A percentile compares a stretch with the other conserved stretches of the same genome.
These are phyloP conservation scores for Falcaria lacertinaria DNA, from an alignment of 2,888 invertebrate species.

Conservation along the genomic window DNA sequence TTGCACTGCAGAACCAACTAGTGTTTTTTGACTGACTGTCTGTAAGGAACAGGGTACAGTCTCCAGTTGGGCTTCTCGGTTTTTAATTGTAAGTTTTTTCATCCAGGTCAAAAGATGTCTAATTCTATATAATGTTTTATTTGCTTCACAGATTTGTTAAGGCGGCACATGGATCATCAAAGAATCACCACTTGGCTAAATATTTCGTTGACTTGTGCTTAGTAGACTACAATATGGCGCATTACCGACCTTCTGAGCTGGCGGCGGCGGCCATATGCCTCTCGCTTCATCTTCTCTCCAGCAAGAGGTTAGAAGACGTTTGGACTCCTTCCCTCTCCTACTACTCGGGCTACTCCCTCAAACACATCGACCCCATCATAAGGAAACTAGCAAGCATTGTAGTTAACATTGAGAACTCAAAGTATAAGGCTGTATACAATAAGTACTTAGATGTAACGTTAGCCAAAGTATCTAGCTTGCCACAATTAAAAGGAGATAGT, in stretches of 20 bases:
- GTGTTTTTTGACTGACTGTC: no score
- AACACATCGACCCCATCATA: slow-evolving; percentile 84
- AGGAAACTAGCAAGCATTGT: slow-evolving; percentile 85
- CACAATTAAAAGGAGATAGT: slow-evolving; percentile 78
- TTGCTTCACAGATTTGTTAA: slow-evolving; percentile 75
- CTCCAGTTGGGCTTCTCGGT: no score
- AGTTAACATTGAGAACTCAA: slow-evolving; percentile 83
- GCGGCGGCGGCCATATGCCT: slow-evolving; percentile 90
- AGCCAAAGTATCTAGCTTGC: slow-evolving; percentile 82
- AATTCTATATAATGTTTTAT: slow-evolving; percentile 6
- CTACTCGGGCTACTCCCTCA: slow-evolving; percentile 87
- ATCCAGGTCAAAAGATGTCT: no score
- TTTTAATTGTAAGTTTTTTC: no score
- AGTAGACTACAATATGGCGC: slow-evolving; percentile 88
- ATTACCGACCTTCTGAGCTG: slow-evolving; percentile 89
- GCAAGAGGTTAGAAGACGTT: slow-evolving; percentile 60
- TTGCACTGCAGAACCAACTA: no score
- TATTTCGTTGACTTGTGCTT: slow-evolving; percentile 93
- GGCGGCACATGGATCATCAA: slow-evolving; percentile 78
- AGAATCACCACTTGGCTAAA: slow-evolving; percentile 90
- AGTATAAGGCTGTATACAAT: slow-evolving; percentile 83
- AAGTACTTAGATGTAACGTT: slow-evolving; percentile 81
- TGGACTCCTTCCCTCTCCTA: slow-evolving; percentile 88
- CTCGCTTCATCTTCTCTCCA: slow-evolving; percentile 79
- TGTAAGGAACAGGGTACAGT: no score